phyloP scores from a whole-genome alignment of 2,113 vertebrate genomes.

The Pao palembangensis region DNA sequence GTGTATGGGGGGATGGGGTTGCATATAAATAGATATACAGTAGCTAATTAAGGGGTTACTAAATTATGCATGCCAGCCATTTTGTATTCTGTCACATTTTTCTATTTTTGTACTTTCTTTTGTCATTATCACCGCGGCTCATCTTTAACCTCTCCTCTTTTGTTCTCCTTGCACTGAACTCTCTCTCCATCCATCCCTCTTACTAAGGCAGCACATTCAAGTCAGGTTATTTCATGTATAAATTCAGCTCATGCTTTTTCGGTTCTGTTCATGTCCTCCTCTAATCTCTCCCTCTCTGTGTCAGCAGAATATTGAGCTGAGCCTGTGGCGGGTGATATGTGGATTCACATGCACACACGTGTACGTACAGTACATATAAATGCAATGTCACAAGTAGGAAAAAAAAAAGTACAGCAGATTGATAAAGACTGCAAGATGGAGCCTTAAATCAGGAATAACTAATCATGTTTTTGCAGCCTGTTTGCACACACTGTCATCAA shows the following conservation, averaged over 20 bases:
- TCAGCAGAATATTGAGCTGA: slow-evolving; percentile 49
- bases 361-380: slow-evolving; percentile 4
- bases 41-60: slow-evolving; percentile 22
- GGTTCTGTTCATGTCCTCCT: slow-evolving; percentile 16
- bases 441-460: slow-evolving; percentile 44
- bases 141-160: slow-evolving; percentile 1
- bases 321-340: neutral
- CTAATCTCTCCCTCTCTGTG: slow-evolving; percentile 26
- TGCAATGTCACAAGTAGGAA: neutral
- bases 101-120: slow-evolving; percentile 12
- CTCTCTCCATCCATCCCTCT: neutral
- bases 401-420: neutral
- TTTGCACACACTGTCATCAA: slow-evolving; percentile 34
- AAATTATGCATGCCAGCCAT: slow-evolving; percentile 41
- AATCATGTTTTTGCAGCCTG: slow-evolving; percentile 20
- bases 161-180: neutral
- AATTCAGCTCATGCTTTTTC: slow-evolving; percentile 32
- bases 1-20: neutral
- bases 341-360: neutral
- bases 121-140: neutral
- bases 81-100: slow-evolving; percentile 24
- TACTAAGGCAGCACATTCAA: neutral
- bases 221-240: slow-evolving; percentile 30
- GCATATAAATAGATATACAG: slow-evolving; percentile 26
- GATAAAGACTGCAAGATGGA: slow-evolving; percentile 15